Evolutionary conservation across 2,888 invertebrate species (phyloP).

Genomic region (Drosophila mulleri): DNA sequence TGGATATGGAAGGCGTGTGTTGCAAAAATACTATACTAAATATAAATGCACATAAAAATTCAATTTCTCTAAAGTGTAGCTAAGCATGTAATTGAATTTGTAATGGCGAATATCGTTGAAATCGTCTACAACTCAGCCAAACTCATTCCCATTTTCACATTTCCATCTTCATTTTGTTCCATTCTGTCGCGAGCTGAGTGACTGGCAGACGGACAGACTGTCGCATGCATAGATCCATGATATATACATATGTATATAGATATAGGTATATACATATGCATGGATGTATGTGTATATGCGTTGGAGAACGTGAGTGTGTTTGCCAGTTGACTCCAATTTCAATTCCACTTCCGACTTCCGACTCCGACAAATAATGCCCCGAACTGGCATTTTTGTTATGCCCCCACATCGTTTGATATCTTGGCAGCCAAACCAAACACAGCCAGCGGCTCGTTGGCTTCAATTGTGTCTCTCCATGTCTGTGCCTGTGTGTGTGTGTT

Average conservation of each 20-base stretch:
- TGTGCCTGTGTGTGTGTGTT: constrained; percentile 7
- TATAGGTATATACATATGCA: neutral
- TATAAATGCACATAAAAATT: constrained; percentile 79
- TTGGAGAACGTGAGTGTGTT: constrained; percentile 41
- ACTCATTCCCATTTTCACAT: constrained; percentile 5
- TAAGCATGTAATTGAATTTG: constrained; percentile 84
- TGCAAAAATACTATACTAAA: constrained; percentile 71
- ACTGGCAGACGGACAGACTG: constrained; percentile 50
- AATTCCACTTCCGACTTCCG: constrained; percentile 49
- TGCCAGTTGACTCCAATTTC: constrained; percentile 61
- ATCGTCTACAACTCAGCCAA: constrained; percentile 43
- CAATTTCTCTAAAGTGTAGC: constrained; percentile 82
- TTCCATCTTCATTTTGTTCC: constrained; percentile 33
- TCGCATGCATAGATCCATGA: constrained; percentile 60
- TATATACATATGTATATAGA: constrained; percentile 2
- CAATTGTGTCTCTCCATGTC: constrained; percentile 28
- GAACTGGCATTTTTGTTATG: constrained; percentile 36
- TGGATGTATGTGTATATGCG: neutral
- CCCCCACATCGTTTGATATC: constrained; percentile 31
- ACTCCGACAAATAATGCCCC: constrained; percentile 33
- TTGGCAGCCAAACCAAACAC: constrained; percentile 46
- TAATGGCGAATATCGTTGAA: constrained; percentile 80
- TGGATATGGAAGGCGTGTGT: constrained; percentile 36
- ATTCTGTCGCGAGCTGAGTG: constrained; percentile 77
- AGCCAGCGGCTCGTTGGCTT: constrained; percentile 52